Percentiles rank a stretch among this genome's conserved stretches.
These are phyloP conservation scores for Pelodytes ibericus DNA, from an alignment of 2,797 vertebrate species.

Conservation along the genomic window DNA sequence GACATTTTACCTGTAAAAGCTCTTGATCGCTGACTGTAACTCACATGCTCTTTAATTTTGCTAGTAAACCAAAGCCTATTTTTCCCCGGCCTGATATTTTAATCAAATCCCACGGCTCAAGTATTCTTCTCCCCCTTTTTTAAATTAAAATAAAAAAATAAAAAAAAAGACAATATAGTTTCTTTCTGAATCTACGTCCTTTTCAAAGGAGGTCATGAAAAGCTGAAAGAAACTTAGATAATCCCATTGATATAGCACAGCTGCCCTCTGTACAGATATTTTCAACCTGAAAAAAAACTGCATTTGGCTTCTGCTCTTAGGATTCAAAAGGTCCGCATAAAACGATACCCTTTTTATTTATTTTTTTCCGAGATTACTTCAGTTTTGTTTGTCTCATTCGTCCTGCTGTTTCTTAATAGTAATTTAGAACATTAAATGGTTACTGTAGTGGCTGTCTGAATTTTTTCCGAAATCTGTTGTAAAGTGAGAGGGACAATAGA, in stretches of 20 bases:
- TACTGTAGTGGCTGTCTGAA: slow-evolving; percentile 66
- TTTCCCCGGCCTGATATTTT: slow-evolving; percentile 57
- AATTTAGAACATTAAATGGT: slow-evolving; percentile 69
- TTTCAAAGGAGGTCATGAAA: slow-evolving; percentile 64
- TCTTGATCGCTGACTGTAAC: not conserved
- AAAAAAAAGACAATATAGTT: slow-evolving; percentile 63
- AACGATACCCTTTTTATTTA: too few relatives aligned
- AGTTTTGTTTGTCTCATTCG: slow-evolving; percentile 58
- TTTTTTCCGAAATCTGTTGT: slow-evolving; percentile 73
- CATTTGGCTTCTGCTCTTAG: slow-evolving; percentile 62
- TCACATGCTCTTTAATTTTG: not conserved
- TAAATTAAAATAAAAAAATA: slow-evolving; percentile 65
- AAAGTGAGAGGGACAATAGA: slow-evolving; percentile 77
- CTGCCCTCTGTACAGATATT: slow-evolving; percentile 68
- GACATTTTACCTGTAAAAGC: too few relatives aligned
- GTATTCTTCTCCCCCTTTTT: slow-evolving; percentile 65
- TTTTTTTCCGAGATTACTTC: slow-evolving; percentile 65
- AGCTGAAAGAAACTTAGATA: slow-evolving; percentile 61
- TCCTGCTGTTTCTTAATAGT: slow-evolving; percentile 62
- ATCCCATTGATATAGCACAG: slow-evolving; percentile 63
- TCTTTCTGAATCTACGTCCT: slow-evolving; percentile 59
- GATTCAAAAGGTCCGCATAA: slow-evolving; percentile 66
- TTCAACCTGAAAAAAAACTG: slow-evolving; percentile 64
- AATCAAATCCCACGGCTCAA: slow-evolving; percentile 68
- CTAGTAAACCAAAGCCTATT: slow-evolving; percentile 4